Evolutionary conservation across 2,888 invertebrate species (phyloP).

Genomic region (Caradrina clavipalpis): DNA sequence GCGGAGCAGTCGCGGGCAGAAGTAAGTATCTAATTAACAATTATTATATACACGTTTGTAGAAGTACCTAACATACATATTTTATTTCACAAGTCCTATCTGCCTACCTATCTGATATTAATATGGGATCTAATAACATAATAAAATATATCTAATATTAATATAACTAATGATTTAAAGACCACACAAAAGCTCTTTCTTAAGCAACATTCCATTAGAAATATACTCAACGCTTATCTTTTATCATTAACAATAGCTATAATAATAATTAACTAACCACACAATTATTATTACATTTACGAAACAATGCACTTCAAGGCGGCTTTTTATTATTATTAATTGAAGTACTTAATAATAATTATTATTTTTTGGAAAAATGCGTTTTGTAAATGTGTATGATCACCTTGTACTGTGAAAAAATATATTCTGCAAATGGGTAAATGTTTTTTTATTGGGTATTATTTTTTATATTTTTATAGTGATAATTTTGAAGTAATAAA

Average conservation of each 20-base stretch:
- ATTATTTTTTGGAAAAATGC: neutral
- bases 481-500: too few relatives aligned
- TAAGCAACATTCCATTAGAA: neutral
- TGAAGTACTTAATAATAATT: neutral
- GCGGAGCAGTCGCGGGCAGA: too few relatives aligned
- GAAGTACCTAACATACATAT: too few relatives aligned
- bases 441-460: neutral
- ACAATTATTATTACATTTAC: neutral
- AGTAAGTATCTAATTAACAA: too few relatives aligned
- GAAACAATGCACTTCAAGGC: constrained; percentile 3
- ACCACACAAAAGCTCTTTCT: neutral
- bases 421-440: neutral
- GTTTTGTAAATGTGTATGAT: constrained; percentile 1
- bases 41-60: too few relatives aligned
- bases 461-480: too few relatives aligned
- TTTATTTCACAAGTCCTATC: too few relatives aligned
- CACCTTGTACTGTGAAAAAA: neutral
- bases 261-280: constrained; percentile 10
- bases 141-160: neutral
- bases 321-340: neutral
- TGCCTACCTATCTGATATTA: too few relatives aligned
- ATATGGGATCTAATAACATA: too few relatives aligned
- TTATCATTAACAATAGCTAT: neutral
- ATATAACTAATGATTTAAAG: neutral
- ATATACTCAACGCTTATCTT: constrained; percentile 3